Evolutionary conservation across 1,140 invertebrate genomes (phyloP), one percentile per base, ranked within the genome.

Genomic region (Apis florea): DNA sequence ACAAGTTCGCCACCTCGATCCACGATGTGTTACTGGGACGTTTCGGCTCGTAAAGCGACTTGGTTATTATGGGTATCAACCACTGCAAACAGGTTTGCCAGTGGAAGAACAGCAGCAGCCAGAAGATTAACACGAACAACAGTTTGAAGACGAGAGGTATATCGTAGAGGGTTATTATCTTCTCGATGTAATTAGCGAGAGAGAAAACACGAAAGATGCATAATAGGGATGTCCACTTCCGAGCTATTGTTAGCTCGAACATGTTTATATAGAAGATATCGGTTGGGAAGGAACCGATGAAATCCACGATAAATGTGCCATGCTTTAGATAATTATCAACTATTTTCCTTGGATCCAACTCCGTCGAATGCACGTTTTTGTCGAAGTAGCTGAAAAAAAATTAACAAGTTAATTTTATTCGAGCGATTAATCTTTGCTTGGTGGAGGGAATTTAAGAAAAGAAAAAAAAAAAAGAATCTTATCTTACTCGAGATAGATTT

Each of bases 21-120:
- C 93, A 93, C 0, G 90, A 92, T 0, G 86, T 73, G 24, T 86
- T 83, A 4, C 54, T 51, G 0, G 91, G 91, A 49, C 54, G 21
- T 58, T 79, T 12, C 0, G 86, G 83, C 58, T 11, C 0, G 10
- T 24, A 21, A n/a, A 90, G 2, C 0, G 89, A 92, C 0, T 76
- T 74, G 2, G 76, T 54, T 5, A 74, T 83, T 21, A 92, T 56
- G 0, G 92, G 92, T 2, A 93, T 61, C 9, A 94, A 79, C 92
- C 92, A 94, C 8, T 86, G 90, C 0, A 93, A 51, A 40, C 93
- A 94, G 10, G 90, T 72, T 51, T 91, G 87, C 92, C 92, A 94
- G n/a, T 94, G 93, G 0, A 93, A n/a, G 0, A 74, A 12, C 13
- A 93, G 58, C 0, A 89, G 11, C 0, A 92, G 13, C 85, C 89